Conservation (phyloP, 2,888 invertebrate genomes). For the Encarsia formosa region DNA sequence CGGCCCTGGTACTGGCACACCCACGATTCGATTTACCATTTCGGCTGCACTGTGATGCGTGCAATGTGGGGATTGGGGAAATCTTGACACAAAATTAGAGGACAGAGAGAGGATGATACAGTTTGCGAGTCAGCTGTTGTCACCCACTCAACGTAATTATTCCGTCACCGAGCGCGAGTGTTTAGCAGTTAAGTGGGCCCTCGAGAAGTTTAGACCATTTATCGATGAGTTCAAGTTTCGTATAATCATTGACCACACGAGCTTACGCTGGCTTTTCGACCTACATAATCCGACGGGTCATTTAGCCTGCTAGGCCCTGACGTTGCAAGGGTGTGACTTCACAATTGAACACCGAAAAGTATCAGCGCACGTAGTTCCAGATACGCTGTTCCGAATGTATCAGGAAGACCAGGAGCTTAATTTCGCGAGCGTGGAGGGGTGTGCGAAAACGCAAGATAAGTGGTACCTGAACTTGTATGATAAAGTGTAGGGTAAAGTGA, state of each 20-base stretch:
- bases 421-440: no score
- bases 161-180: no score
- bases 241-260: conserved; percentile 31
- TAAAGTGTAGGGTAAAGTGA: no score
- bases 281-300: conserved; percentile 1
- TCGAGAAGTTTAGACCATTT: conserved; percentile 27
- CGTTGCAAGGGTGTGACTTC: conserved; percentile 32
- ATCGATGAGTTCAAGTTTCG: conserved; percentile 30
- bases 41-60: no score
- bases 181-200: conserved; percentile 30
- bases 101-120: conserved; percentile 28
- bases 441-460: no score
- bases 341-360: conserved; percentile 36
- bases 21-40: no score
- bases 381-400: conserved; percentile 34
- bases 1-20: no score
- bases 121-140: conserved; percentile 29
- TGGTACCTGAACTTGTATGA: no score
- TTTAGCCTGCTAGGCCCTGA: conserved; percentile 11
- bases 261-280: conserved; percentile 30
- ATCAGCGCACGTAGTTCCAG: conserved; percentile 34
- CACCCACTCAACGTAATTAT: no score
- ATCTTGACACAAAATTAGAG: no score
- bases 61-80: no score
- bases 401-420: no score